Evolutionary conservation across 2,113 vertebrate genomes (phyloP), one percentile per base, ranked within the genome.

Genomic region (Eulacestoma nigropectus): DNA sequence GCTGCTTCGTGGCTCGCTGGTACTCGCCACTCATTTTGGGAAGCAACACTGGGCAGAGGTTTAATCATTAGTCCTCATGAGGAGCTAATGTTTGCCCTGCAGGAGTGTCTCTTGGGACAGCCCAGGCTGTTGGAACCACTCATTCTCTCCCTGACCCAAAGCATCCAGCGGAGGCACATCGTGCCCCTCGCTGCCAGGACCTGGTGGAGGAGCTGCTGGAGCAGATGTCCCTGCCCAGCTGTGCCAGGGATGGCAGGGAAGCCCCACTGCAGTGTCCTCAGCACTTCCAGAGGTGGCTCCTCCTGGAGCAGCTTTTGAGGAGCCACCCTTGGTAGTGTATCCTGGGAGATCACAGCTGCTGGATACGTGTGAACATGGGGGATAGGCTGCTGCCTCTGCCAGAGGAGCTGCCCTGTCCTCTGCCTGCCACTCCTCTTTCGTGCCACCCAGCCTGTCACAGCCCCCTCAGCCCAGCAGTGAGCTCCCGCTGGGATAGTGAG

Each of bases 101-200:
- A 32, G 68, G 20, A 13, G 4, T 41, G 39, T 53, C 32, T 41
- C 35, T 16, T 0, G 13, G 46, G 33, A 11, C 47, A 62, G n/a
- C 39, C n/a, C 15, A 5, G 55, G 25, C 50, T 55, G 18, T 29
- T 68, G 79, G 62, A 27, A 68, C 68, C 2, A 1, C 39, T n/a
- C 69, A 25, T 44, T 46, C 8, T 23, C 60, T 46, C 53, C 20
- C 62, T 47, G 47, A 32, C 41, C 14, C 41, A 55, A 42, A 63
- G 32, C 35, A 23, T 6, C 47, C 49, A 42, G 57, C 14, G 3
- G 41, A 35, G 17, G 35, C 57, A 52, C 13, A 10, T 23, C 0
- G 1, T 4, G 16, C 27, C 6, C 14, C 80, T 50, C 0, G 0
- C 35, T 59, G n/a, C 63, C 1, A 5, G 67, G 22, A 20, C 32